Base-by-base conservation (phyloP, 2,888 invertebrate genomes). In the Gasteruption jaculator region DNA sequence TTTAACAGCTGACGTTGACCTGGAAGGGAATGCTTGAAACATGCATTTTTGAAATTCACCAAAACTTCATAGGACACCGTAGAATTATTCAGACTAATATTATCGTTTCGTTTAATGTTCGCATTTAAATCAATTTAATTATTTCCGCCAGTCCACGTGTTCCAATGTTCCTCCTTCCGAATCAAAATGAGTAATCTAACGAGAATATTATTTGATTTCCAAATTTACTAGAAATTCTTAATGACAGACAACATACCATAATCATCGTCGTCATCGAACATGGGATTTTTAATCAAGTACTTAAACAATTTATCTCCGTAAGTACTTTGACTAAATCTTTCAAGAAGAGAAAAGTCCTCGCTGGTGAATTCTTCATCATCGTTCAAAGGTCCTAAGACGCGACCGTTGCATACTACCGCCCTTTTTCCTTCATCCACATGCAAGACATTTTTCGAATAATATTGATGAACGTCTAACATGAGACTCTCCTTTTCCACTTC, bases 291-390 rank as follows among this genome's bases (percentile, higher is more conserved):
- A 37, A 75, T 71, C 30, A 84, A 65, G n/a, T 78, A 76, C 58
- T 78, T 80, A 4, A 79, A 77, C 37, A 89, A 74, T 72, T 86
- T 88, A 47, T 85, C 85, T 1, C 81, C 80, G 56, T 87, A 87
- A 15, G 80, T 77, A 54, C 80, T 78, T 43, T 79, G 78, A 61
- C 81, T 83, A 56, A 77, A 82, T 71, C 86, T 81, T 65, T 97
- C 95, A 34, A 97, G 75, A 21, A 99, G 74, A 24, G 82, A 77
- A 67, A 94, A 94, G 74, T 99, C 97, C 38, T 95, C 94, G 21
- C 79, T 74, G 3, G 83, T 82, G 65, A 97, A 92, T 15, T 73
- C 71, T 65, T 96, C 95, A 15, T 77, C 73, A 0, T 74, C 71
- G 2, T 77, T 73, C 5, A 97, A 73, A 0, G 95, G 93, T 0